A percentile compares a stretch with the other conserved stretches of the same genome.
Conservation (phyloP, 2,888 invertebrate species). For the Oligia strigilis region DNA sequence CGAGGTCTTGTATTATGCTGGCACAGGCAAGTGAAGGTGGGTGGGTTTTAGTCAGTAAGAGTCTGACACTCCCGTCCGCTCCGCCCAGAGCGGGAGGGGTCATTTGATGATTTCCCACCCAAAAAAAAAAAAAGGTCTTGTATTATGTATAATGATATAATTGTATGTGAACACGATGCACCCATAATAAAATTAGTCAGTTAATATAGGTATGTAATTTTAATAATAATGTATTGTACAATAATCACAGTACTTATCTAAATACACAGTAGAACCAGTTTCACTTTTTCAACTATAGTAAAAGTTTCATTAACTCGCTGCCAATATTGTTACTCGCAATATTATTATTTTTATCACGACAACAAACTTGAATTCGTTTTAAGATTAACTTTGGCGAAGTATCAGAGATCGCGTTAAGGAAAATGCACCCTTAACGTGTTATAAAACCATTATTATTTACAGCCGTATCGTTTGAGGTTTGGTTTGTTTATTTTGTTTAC, state of each 20-base stretch:
- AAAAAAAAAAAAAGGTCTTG: too few relatives aligned
- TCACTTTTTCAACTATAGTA: conserved; percentile 24
- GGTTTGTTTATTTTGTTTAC: conserved; percentile 49
- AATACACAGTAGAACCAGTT: conserved; percentile 14
- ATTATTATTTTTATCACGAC: conserved; percentile 62
- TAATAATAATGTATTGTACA: background rate
- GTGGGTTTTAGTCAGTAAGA: too few relatives aligned
- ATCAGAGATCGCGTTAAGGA: conserved; percentile 42
- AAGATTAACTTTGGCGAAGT: conserved; percentile 55
- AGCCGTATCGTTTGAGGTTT: conserved; percentile 40
- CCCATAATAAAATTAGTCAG: too few relatives aligned
- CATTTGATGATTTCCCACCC: too few relatives aligned
- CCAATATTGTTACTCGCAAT: conserved; percentile 49
- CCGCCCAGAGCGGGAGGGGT: too few relatives aligned
- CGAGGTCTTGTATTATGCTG: too few relatives aligned
- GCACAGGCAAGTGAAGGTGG: too few relatives aligned
- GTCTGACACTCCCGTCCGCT: too few relatives aligned
- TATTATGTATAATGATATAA: too few relatives aligned
- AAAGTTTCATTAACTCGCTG: conserved; percentile 52
- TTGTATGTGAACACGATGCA: too few relatives aligned
- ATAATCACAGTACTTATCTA: background rate
- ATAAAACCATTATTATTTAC: conserved; percentile 61
- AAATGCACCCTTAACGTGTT: conserved; percentile 48
- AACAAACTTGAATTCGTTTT: conserved; percentile 57
- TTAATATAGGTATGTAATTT: too few relatives aligned